Evolutionary conservation across 2,797 vertebrate species (phyloP).

Genomic region (Phalanger gymnotis): DNA sequence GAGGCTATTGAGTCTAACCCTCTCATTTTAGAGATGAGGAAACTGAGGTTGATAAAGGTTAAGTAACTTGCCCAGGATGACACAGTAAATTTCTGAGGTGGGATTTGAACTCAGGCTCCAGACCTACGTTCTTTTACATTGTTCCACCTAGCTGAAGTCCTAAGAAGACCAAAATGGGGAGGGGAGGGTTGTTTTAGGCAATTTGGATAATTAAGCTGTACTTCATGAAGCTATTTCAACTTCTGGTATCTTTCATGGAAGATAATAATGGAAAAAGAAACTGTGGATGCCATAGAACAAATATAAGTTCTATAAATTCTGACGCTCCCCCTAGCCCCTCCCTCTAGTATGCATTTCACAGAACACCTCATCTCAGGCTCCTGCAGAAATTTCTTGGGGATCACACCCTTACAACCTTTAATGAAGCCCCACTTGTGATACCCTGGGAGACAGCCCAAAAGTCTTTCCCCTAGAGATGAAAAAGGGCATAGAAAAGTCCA

Average conservation of each 20-base stretch:
- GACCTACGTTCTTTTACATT: background rate
- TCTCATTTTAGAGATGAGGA: background rate
- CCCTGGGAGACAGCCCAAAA: background rate
- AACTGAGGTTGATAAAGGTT: background rate
- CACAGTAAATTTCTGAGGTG: background rate
- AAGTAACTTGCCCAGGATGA: background rate
- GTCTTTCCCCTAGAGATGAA: background rate
- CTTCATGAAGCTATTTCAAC: background rate
- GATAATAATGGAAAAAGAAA: background rate
- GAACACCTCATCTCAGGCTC: background rate
- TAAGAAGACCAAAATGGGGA: background rate
- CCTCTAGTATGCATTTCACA: background rate
- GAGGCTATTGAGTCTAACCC: background rate
- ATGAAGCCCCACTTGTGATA: background rate
- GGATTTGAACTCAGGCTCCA: background rate
- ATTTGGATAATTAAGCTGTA: background rate
- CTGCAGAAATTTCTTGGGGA: background rate
- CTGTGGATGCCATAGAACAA: background rate
- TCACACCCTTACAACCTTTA: background rate
- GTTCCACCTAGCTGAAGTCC: background rate
- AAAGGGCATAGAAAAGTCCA: background rate
- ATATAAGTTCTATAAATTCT: background rate
- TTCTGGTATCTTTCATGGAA: background rate
- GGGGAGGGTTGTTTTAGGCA: accelerated
- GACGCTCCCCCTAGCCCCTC: background rate